These are phyloP conservation scores for Eugnorisma glareosa DNA, from an alignment of 2,888 invertebrate genomes.

Conservation along the genomic window DNA sequence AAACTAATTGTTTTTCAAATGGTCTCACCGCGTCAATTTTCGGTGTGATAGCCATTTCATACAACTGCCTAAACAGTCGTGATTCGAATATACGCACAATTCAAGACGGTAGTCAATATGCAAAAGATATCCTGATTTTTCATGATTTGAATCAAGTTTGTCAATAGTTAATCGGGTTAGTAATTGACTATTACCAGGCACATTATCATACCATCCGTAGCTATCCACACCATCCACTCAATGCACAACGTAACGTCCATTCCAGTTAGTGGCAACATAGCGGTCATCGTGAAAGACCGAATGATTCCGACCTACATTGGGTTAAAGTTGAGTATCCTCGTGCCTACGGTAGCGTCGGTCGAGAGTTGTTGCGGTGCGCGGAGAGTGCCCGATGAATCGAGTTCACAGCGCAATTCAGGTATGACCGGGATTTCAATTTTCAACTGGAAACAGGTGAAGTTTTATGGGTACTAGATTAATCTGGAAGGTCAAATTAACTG, in stretches of 20 bases:
- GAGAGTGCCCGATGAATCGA: slow-evolving; percentile 49
- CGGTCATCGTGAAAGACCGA: slow-evolving; percentile 22
- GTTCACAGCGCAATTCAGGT: slow-evolving; percentile 20
- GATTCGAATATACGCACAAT: neutral
- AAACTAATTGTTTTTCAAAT: neutral
- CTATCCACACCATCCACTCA: neutral
- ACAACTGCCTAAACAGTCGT: neutral
- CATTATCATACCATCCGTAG: neutral
- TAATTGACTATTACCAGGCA: neutral
- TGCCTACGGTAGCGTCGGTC: slow-evolving; percentile 20
- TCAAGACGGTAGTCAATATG: neutral
- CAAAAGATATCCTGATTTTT: neutral
- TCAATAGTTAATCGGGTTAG: neutral
- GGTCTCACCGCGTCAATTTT: neutral
- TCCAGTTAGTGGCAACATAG: slow-evolving; percentile 34
- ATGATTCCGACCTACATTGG: slow-evolving; percentile 49
- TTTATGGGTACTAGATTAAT: neutral
- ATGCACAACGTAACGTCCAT: neutral
- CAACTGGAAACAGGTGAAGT: slow-evolving; percentile 15
- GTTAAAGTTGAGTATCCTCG: slow-evolving; percentile 59
- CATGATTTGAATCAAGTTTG: neutral
- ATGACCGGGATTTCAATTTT: slow-evolving; percentile 9
- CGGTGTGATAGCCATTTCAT: neutral
- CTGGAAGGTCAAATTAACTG: neutral
- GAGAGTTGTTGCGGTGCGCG: slow-evolving; percentile 59